Base-by-base conservation (phyloP, 2,888 invertebrate genomes). In the Pogonocherus hispidulus region DNA sequence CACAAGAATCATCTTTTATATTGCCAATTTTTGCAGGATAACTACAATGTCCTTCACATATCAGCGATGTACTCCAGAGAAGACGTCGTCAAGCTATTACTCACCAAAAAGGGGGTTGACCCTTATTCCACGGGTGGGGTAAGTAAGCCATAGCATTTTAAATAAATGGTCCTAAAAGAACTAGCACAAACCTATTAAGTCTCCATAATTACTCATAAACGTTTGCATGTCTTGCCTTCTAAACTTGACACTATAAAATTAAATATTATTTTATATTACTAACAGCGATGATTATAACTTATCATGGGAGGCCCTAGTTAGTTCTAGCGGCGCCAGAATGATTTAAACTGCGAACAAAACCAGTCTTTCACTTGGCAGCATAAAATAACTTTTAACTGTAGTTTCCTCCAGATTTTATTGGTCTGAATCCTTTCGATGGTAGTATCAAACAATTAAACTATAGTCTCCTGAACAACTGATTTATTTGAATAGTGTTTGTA, bases 61-160 rank as follows among this genome's bases (percentile, higher is more conserved):
- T 95, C 98, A 11, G 95, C 97, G 20, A 94, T 96, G 92, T 94
- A 95, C 86, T 95, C 97, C 63, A 90, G 96, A 78, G 98, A 98
- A 85, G 98, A 99, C 84, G 94, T 97, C 82, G 94, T 99, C 81
- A 95, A 96, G 82, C 87, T 96, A 59, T 88, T 99, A 51, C 88
- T 99, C 63, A 91, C 92, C 63, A 95, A 95, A 85, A 91, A 94
- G 84, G 94, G 94, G 41, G 96, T 98, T 8, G 98, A 99, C 86
- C 92, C 97, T 14, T 94, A 94, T 81, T 93, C 95, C 44, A 92
- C 95, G 0, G 98, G 98, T 82, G 98, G 97, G 86, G 98, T 98
- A 88, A 91, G 95, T 89, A 64, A 59, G 37, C 37, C n/a, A 2
- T 27, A 37, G 20, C 32, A 11, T 51, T 16, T 3, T n/a, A 27